These are phyloP conservation scores for Sarcophaga rosellei DNA, from an alignment of 2,888 invertebrate genomes.

Conservation along the genomic window DNA sequence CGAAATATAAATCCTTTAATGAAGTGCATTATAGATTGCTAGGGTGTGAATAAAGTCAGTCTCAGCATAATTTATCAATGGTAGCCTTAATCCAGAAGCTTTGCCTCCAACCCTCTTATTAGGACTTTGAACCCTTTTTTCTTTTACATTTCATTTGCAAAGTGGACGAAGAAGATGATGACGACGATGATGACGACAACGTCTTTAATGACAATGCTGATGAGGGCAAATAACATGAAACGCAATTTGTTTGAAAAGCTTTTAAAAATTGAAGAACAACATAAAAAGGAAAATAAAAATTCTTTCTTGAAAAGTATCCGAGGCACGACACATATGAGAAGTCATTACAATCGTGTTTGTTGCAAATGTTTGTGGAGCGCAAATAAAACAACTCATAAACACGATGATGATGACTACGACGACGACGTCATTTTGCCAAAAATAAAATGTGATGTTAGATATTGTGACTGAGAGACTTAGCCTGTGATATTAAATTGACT, in stretches of 20 bases:
- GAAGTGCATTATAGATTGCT: no score
- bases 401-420: no score
- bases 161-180: not conserved
- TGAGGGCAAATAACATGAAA: not conserved
- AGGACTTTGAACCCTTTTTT: not conserved
- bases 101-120: not conserved
- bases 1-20: no score
- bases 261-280: not conserved
- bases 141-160: not conserved
- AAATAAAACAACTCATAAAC: not conserved
- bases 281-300: not conserved
- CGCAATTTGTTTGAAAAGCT: not conserved
- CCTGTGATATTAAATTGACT: not conserved
- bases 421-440: slow-evolving; percentile 53
- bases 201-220: no score
- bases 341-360: not conserved
- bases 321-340: not conserved
- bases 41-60: no score
- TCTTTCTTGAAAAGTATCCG: not conserved
- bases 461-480: not conserved
- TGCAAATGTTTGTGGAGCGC: not conserved
- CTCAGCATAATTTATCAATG: no score
- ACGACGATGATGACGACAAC: not conserved
- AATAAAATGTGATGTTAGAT: slow-evolving; percentile 55
- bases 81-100: no score